Evolutionary conservation across 2,888 invertebrate species (phyloP), one percentile per base, ranked within the genome.

Genomic region (Dinocampus coccinellae): DNA sequence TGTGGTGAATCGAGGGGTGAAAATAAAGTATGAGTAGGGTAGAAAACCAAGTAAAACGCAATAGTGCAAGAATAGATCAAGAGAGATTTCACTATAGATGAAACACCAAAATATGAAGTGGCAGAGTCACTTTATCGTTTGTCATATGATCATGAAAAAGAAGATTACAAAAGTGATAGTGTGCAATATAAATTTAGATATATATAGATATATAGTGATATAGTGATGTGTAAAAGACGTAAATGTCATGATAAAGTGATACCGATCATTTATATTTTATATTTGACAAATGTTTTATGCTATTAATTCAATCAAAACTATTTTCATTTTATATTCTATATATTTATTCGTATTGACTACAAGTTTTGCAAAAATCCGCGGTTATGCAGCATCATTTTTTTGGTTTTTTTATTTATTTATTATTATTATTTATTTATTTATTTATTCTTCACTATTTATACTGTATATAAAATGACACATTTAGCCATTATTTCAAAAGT

Each of bases 231-330:
- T 34, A 20, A 7, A 58, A 52, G 53, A 55, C 63, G 57, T 29
- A 64, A 61, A 20, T 64, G 39, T 53, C 64, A 61, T 64, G 63
- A 66, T 73, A 60, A 72, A 72, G 47, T 34, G 71, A 71, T 73
- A 71, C n/a, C 61, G 69, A 75, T 73, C 73, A 63, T 66, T 63
- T 16, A 61, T 67, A 71, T 67, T 64, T 68, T 61, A 62, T 24
- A 36, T 24, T 65, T 63, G 69, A 69, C 69, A 53, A 69, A 57
- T 47, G 63, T 60, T 47, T 69, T 11, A 29, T 58, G 9, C 26
- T 60, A 52, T 52, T 58, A 34, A 67, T 67, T 73, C 66, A 13
- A 66, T 34, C 16, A 55, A 62, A 58, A 52, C 65, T 26, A 42
- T 36, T 67, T 39, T 16, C 60, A 22, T 7, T 33, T 16, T 11